phyloP scores from a whole-genome alignment of 2,888 invertebrate species.

The Drosophila eohydei region DNA sequence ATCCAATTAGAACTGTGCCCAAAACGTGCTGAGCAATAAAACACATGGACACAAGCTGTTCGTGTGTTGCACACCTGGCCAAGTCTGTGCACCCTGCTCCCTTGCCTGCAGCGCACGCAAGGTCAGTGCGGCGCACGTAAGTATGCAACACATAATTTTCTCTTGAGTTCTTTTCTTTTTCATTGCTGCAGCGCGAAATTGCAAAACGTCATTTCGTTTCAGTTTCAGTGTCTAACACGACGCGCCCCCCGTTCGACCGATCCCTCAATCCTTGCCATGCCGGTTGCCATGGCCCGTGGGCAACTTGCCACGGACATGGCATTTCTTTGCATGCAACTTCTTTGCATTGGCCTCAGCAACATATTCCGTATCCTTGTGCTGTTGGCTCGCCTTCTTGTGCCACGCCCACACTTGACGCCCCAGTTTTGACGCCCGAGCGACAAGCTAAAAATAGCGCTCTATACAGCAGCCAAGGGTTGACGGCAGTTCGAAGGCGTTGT shows the following conservation, averaged over 20 bases:
- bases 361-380: constrained; percentile 67
- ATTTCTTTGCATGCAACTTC: constrained; percentile 67
- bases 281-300: constrained; percentile 19
- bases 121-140: constrained; percentile 75
- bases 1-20: constrained; percentile 72
- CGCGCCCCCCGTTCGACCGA: not conserved
- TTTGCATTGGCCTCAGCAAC: constrained; percentile 51
- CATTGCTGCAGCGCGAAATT: constrained; percentile 38
- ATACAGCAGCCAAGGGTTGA: constrained; percentile 34
- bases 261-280: not conserved
- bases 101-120: constrained; percentile 54
- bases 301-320: constrained; percentile 45
- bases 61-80: constrained; percentile 16
- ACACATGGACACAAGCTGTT: constrained; percentile 35
- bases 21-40: constrained; percentile 75
- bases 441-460: constrained; percentile 60
- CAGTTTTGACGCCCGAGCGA: constrained; percentile 46
- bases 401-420: constrained; percentile 61
- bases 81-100: constrained; percentile 17
- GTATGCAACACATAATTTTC: constrained; percentile 77
- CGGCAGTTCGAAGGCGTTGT: constrained; percentile 2
- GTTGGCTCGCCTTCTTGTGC: constrained; percentile 24
- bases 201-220: constrained; percentile 42
- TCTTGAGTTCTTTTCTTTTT: constrained; percentile 39
- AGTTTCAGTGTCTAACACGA: constrained; percentile 37